phyloP scores from a whole-genome alignment of 2,888 invertebrate species.

The Yponomeuta sedellus region DNA sequence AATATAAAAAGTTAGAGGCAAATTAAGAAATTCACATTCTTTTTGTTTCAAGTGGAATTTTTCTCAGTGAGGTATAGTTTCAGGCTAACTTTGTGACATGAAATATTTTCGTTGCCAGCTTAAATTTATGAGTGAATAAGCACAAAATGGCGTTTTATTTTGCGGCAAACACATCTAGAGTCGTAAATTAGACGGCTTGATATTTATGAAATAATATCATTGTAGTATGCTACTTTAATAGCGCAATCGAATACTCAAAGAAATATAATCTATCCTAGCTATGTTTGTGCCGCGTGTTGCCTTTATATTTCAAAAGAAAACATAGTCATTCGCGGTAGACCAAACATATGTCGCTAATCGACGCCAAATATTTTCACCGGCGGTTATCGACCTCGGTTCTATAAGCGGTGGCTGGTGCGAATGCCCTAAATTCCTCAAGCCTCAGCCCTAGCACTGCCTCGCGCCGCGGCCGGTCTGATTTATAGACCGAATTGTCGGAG shows the following conservation, averaged over 20 bases:
- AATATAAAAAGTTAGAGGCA: slow-evolving; percentile 6
- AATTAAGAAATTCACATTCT: not conserved
- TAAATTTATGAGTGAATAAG: not conserved
- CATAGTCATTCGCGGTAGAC: not conserved
- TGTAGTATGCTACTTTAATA: not conserved
- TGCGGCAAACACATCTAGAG: not conserved
- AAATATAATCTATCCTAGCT: not conserved
- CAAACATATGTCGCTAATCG: no score
- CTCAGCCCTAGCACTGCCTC: not conserved
- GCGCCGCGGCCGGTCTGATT: not conserved
- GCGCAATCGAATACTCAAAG: not conserved
- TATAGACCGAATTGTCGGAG: slow-evolving; percentile 32
- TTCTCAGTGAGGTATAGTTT: not conserved
- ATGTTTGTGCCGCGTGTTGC: not conserved
- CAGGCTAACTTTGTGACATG: not conserved
- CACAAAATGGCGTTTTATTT: not conserved
- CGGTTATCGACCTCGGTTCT: slow-evolving; percentile 8
- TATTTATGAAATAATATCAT: not conserved
- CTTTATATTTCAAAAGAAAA: not conserved
- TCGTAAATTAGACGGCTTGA: not conserved
- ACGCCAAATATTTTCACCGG: not conserved
- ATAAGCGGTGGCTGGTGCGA: not conserved
- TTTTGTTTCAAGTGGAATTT: not conserved
- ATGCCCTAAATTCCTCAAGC: slow-evolving; percentile 4
- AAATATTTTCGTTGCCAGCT: not conserved